These are phyloP conservation scores for Lerema accius DNA, from an alignment of 1,140 invertebrate genomes.

Conservation along the genomic window DNA sequence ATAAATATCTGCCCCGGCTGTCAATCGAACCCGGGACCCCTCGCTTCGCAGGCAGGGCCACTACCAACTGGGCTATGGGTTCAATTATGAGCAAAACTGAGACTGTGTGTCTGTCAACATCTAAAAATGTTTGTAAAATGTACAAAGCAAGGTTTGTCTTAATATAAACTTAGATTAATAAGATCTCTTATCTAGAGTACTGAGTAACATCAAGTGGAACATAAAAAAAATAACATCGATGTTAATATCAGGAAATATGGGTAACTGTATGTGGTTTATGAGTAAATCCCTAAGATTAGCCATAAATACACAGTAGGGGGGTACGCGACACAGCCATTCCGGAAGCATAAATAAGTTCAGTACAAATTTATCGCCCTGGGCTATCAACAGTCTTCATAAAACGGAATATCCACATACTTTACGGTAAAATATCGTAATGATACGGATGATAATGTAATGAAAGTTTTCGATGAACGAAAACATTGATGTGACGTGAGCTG, in stretches of 20 bases:
- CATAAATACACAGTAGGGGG: background rate
- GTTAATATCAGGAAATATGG: background rate
- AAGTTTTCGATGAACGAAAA: background rate
- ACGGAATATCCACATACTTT: background rate
- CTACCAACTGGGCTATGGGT: too few species aligned
- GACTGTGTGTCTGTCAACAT: too few species aligned
- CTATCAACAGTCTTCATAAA: background rate
- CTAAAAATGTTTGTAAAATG: too few species aligned
- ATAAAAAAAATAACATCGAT: background rate
- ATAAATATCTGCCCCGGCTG: too few species aligned
- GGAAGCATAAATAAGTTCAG: background rate
- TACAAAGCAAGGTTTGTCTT: too few species aligned
- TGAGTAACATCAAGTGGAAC: background rate
- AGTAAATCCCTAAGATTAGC: background rate
- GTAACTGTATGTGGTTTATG: background rate
- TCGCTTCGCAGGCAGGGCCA: too few species aligned
- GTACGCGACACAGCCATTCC: background rate
- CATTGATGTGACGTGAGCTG: background rate
- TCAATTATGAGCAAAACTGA: too few species aligned
- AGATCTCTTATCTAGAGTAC: too few species aligned
- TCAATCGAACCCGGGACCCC: too few species aligned
- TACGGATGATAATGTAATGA: background rate
- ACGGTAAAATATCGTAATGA: background rate
- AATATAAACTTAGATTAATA: too few species aligned
- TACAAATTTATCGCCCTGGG: background rate